Evolutionary conservation across 2,797 vertebrate genomes (phyloP).

Genomic region (Lutjanus argentimaculatus): DNA sequence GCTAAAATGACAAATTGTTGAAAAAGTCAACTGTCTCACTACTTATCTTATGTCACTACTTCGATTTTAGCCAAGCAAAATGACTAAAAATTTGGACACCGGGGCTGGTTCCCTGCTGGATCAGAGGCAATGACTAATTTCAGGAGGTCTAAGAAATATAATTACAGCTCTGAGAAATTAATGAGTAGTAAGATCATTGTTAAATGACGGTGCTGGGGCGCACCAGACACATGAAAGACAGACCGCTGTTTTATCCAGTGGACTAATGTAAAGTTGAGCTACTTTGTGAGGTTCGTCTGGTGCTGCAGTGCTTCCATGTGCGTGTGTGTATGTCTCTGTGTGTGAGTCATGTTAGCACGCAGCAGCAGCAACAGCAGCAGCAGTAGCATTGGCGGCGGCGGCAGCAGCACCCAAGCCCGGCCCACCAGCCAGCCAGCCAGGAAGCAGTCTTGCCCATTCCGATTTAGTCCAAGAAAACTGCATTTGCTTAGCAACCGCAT

Average conservation of each 20-base stretch:
- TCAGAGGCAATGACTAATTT: neutral
- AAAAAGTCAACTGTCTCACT: neutral
- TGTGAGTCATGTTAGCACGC: slow-evolving; percentile 42
- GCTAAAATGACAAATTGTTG: slow-evolving; percentile 5
- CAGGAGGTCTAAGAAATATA: neutral
- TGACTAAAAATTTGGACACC: neutral
- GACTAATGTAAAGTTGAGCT: neutral
- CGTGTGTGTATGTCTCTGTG: slow-evolving; percentile 25
- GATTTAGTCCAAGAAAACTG: slow-evolving; percentile 79
- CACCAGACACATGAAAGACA: neutral
- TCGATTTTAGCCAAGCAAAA: neutral
- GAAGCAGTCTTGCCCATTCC: slow-evolving; percentile 72
- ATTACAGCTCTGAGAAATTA: slow-evolving; percentile 17
- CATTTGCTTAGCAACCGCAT: slow-evolving; percentile 87
- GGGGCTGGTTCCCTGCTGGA: neutral
- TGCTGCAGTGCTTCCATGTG: slow-evolving; percentile 22
- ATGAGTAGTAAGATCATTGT: slow-evolving; percentile 5
- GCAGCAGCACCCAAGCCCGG: slow-evolving; percentile 32
- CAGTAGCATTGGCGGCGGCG: neutral
- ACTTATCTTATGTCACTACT: neutral
- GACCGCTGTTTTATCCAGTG: too few species aligned
- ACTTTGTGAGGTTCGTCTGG: slow-evolving; percentile 13
- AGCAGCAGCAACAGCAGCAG: slow-evolving; percentile 11
- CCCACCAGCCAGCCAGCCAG: slow-evolving; percentile 74
- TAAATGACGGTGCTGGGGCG: neutral